phyloP scores from a whole-genome alignment of 2,888 invertebrate genomes.

The Pseudoips prasinana region DNA sequence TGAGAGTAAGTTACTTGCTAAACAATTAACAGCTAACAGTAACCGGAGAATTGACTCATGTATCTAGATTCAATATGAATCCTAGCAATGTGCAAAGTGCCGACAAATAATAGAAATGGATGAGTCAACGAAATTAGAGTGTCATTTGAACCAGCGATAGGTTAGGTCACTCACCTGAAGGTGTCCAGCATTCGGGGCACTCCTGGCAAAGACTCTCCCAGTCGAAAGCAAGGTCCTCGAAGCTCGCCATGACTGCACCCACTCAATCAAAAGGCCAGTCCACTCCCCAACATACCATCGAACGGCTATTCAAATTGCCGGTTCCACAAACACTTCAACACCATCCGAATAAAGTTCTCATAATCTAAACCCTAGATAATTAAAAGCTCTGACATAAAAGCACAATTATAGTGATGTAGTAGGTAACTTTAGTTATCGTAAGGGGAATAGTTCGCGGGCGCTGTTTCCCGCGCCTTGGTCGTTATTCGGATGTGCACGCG shows the following conservation, averaged over 20 bases:
- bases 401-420: conserved; percentile 18
- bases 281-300: conserved; percentile 52
- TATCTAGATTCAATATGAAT: no score
- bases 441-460: conserved; percentile 43
- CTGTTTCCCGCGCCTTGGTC: conserved; percentile 36
- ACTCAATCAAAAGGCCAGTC: conserved; percentile 45
- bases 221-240: conserved; percentile 84
- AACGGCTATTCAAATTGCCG: conserved; percentile 33
- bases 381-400: conserved; percentile 14
- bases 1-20: no score
- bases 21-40: no score
- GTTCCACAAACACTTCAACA: conserved; percentile 60
- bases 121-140: no score
- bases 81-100: no score
- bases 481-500: conserved; percentile 55
- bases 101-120: no score
- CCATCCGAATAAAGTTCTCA: conserved; percentile 34
- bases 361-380: conserved; percentile 16
- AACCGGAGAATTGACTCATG: no score
- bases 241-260: conserved; percentile 82
- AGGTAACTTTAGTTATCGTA: neutral
- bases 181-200: conserved; percentile 83
- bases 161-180: conserved; percentile 77
- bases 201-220: conserved; percentile 85
- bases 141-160: no score